phyloP scores from a whole-genome alignment of 2,888 invertebrate genomes.

The Pammene fasciana region DNA sequence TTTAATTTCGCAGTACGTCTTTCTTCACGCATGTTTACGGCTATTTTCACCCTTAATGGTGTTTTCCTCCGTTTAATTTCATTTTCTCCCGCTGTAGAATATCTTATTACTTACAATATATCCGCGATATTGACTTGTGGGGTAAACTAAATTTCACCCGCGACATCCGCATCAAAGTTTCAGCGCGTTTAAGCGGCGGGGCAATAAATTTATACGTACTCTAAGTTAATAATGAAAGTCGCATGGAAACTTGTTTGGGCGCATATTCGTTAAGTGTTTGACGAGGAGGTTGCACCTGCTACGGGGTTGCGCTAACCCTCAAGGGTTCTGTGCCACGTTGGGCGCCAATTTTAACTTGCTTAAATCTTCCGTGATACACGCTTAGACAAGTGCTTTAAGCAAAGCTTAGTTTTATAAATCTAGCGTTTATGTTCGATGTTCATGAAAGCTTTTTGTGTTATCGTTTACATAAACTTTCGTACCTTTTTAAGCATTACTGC shows the following conservation, averaged over 20 bases:
- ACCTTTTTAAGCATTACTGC: not conserved
- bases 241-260: conserved; percentile 68
- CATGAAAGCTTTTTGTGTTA: not conserved
- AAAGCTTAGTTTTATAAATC: conserved; percentile 16
- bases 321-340: conserved; percentile 56
- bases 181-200: conserved; percentile 52
- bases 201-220: conserved; percentile 60
- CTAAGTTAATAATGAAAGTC: conserved; percentile 63
- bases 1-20: conserved; percentile 31
- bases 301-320: conserved; percentile 58
- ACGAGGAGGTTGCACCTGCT: conserved; percentile 77
- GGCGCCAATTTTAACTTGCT: conserved; percentile 69
- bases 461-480: not conserved
- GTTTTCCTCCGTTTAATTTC: conserved; percentile 47
- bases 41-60: conserved; percentile 60
- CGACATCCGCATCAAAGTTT: conserved; percentile 54
- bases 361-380: conserved; percentile 58
- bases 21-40: conserved; percentile 61
- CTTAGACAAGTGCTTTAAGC: conserved; percentile 42
- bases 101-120: conserved; percentile 38
- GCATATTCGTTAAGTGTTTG: conserved; percentile 69
- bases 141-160: conserved; percentile 42
- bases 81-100: conserved; percentile 20
- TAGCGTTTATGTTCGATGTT: not conserved
- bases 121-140: conserved; percentile 32